Evolutionary conservation across 1,140 invertebrate species (phyloP), one percentile per base, ranked within the genome.

Genomic region (Sarcophaga peregrina): DNA sequence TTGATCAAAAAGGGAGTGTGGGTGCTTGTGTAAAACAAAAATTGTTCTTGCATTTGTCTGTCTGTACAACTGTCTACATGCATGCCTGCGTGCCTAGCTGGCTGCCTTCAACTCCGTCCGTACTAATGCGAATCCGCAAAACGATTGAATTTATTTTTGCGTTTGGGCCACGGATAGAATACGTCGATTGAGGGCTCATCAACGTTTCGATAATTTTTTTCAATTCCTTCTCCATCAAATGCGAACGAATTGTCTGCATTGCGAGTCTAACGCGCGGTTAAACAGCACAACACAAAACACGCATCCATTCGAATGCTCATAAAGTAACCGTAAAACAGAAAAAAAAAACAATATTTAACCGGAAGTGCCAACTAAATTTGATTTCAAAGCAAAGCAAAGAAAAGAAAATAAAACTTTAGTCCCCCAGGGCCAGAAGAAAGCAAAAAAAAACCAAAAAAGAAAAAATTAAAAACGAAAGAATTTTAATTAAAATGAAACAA

Each of bases 241-340:
- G 80, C 83, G 80, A 82, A 80, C 83, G 80, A 82, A 80, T 83
- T 52, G 83, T 82, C 73, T 75, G 83, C 54, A 62, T 68, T 58
- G 80, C 83, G 54, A 83, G 83, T 82, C 73, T 82, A 83, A 83
- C 83, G 83, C 83, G 83, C 52, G 80, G 80, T 58, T 81, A 46
- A 58, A 62, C 10, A 48, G n/a, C 80, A 62, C 80, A 37, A 15
- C 46, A 68, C 11, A 62, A 62, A 81, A 81, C 75, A 78, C 46
- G 75, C 75, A 76, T 7, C 6, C 17, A 9, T 72, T 72, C 52
- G 9, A 37, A 20, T 72, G 37, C 62, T 72, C n/a, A 0, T 25
- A 72, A n/a, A 20, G 17, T 25, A 72, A 25, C n/a, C 20, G 58
- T 25, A 11, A 72, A 72, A 20, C 20, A 75, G 7, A 78, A 50